phyloP scores from a whole-genome alignment of 2,888 invertebrate species.

The Andrena bucephala region DNA sequence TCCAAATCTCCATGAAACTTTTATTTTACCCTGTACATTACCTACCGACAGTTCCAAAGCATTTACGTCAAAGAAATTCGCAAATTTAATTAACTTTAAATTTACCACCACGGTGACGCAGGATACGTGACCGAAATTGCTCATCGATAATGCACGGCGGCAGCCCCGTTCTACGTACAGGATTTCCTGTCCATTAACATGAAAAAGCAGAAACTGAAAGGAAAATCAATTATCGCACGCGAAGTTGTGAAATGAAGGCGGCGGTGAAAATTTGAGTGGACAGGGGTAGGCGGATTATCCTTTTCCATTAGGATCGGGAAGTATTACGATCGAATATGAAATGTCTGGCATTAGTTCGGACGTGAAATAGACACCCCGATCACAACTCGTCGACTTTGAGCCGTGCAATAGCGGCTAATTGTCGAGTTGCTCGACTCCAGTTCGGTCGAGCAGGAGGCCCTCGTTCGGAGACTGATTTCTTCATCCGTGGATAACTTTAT shows the following conservation, averaged over 20 bases:
- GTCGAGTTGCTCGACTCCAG: neutral
- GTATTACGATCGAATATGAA: conserved; percentile 50
- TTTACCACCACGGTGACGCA: too few species aligned
- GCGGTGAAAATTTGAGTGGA: conserved; percentile 19
- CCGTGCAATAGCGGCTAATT: neutral
- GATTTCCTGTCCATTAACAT: conserved; percentile 46
- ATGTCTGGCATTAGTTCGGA: conserved; percentile 10
- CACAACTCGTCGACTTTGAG: conserved; percentile 3
- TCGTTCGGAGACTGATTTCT: conserved; percentile 55
- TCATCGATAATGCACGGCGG: neutral
- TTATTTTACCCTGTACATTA: too few species aligned
- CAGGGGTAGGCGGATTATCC: conserved; percentile 56
- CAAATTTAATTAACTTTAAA: too few species aligned
- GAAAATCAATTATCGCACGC: conserved; percentile 19
- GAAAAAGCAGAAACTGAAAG: neutral
- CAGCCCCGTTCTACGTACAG: neutral
- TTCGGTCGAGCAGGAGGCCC: neutral
- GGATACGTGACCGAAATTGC: too few species aligned
- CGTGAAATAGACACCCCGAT: conserved; percentile 16
- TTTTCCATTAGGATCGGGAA: conserved; percentile 61
- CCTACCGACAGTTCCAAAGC: too few species aligned
- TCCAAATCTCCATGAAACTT: too few species aligned
- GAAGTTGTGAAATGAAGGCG: conserved; percentile 40
- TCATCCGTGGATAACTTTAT: conserved; percentile 55
- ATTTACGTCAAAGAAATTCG: too few species aligned